Base-by-base conservation (phyloP, 2,113 vertebrate genomes). In the Bucco capensis region DNA sequence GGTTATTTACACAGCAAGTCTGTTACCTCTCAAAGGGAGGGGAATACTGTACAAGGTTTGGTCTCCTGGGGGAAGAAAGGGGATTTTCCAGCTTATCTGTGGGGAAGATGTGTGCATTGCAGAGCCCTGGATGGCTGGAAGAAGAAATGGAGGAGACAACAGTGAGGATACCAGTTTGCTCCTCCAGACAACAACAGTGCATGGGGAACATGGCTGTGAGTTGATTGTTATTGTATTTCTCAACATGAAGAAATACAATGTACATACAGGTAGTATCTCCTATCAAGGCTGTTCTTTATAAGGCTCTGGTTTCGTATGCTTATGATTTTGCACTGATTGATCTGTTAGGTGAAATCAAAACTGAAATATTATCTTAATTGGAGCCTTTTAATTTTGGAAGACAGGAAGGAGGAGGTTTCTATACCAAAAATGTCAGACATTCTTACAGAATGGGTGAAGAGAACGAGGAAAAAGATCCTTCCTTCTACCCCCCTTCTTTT, bases 361-460 rank as follows among this genome's bases (percentile, higher is more conserved):
- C 17, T 42, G 12, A 77, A 8, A 37, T 81, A 72, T 35, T 78
- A 69, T 25, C 42, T 53, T 85, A 72, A 91, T 72, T 30, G 64
- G 15, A 82, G 23, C 14, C 51, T 77, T 72, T 81, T 62, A 72
- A 76, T 61, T 84, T 85, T 77, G 47, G 47, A 93, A 80, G 53
- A 54, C 58, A 72, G 16, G 35, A 83, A 84, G 57, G 10, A 14
- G 42, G 28, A 70, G 9, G 7, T 27, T 37, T 37, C 53, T 33
- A 72, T 4, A 6, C 33, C 23, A 47, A 73, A 88, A 81, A 5
- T 1, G 1, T 33, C 23, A 31, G 4, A 2, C 31, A 53, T 44
- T 77, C 66, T 77, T 38, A 62, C 19, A 67, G 40, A 85, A 67
- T 2, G 17, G 14, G 16, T 50, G 28, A 87, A 80, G 21, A 54